Evolutionary conservation across 2,797 vertebrate genomes (phyloP).

Genomic region (Lepus oiostolus): DNA sequence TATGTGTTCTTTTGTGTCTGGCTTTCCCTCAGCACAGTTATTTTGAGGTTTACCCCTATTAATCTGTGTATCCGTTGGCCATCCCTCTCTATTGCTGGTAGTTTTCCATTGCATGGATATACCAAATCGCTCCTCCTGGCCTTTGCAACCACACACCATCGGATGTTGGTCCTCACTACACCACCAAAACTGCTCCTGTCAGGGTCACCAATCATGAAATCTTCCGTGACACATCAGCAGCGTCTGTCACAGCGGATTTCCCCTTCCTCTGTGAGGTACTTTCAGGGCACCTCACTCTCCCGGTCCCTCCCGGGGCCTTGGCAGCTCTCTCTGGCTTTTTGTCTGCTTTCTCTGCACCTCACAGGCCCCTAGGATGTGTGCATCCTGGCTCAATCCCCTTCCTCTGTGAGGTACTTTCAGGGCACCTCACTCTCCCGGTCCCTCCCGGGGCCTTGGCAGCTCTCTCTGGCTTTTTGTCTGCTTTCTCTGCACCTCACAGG

Average conservation of each 20-base stretch:
- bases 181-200: neutral
- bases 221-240: neutral
- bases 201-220: neutral
- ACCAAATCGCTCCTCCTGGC: neutral
- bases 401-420: neutral
- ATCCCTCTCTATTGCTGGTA: slow-evolving; percentile 16
- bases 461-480: neutral
- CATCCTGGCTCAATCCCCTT: too few relatives aligned
- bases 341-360: neutral
- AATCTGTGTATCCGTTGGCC: neutral
- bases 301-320: neutral
- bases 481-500: neutral
- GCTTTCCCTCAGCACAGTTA: slow-evolving; percentile 1
- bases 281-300: neutral
- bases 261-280: neutral
- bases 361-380: neutral
- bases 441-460: neutral
- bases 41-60: slow-evolving; percentile 45
- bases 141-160: slow-evolving; percentile 1
- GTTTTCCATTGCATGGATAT: neutral
- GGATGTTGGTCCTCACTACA: neutral
- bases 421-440: neutral
- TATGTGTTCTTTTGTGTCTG: slow-evolving; percentile 27
- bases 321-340: neutral
- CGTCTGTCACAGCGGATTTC: neutral